Conservation (phyloP, 2,113 vertebrate genomes). For the Urocitellus parryii region DNA sequence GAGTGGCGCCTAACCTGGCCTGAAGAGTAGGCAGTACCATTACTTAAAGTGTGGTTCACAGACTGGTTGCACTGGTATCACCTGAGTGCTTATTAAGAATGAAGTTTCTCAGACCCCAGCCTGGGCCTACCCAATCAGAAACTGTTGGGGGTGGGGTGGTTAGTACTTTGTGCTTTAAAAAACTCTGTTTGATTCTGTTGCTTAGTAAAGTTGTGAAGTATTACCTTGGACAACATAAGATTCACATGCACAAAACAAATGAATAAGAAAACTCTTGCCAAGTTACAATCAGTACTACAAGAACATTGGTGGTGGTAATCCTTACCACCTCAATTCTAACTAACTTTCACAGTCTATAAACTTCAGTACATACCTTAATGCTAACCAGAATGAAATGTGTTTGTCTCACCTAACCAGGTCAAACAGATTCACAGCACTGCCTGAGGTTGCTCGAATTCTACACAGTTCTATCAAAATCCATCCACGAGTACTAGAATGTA, state of each 20-base stretch:
- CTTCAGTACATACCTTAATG: not conserved
- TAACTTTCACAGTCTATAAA: not conserved
- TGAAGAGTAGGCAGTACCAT: not conserved
- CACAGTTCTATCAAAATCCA: not conserved
- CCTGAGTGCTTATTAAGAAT: not conserved
- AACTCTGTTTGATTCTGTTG: not conserved
- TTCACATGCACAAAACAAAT: not conserved
- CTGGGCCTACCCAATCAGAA: not conserved
- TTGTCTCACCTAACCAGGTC: not conserved
- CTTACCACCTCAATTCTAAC: not conserved
- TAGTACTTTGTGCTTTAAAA: not conserved
- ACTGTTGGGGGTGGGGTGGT: no score
- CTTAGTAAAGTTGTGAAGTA: not conserved
- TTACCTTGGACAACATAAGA: not conserved
- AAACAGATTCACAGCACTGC: not conserved
- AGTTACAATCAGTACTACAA: not conserved
- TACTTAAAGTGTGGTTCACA: not conserved
- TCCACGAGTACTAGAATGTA: not conserved
- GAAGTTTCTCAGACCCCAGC: not conserved
- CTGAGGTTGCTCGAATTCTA: not conserved
- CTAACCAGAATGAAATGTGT: not conserved
- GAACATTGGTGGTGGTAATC: not conserved
- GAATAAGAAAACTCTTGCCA: not conserved
- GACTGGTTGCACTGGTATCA: not conserved
- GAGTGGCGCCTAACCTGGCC: not conserved